A percentile compares a stretch with the other conserved stretches of the same genome.
These are phyloP conservation scores for Xylota sylvarum DNA, from an alignment of 2,888 invertebrate genomes.

Conservation along the genomic window DNA sequence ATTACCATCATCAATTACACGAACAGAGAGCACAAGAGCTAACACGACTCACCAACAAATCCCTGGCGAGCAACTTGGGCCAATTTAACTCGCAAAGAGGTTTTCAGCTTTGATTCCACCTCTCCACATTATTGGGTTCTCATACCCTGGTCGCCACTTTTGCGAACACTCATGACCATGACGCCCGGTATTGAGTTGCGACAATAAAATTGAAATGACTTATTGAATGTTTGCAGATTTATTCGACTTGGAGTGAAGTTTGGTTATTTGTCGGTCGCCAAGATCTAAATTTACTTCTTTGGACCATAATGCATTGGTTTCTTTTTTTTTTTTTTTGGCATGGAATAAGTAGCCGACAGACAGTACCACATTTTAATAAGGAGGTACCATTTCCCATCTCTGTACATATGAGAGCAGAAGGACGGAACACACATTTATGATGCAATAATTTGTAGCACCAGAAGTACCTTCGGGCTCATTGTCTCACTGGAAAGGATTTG, in stretches of 20 bases:
- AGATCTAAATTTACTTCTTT: slow-evolving; percentile 67
- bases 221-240: slow-evolving; percentile 74
- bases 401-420: neutral
- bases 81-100: slow-evolving; percentile 73
- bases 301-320: slow-evolving; percentile 48
- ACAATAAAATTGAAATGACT: slow-evolving; percentile 76
- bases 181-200: slow-evolving; percentile 72
- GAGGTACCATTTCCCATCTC: slow-evolving; percentile 17
- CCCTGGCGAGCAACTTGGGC: slow-evolving; percentile 76
- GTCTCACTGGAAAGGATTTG: slow-evolving; percentile 60
- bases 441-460: slow-evolving; percentile 63
- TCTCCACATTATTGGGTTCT: neutral
- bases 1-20: slow-evolving; percentile 76
- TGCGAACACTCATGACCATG: slow-evolving; percentile 63
- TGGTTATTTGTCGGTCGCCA: slow-evolving; percentile 76
- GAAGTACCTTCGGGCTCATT: slow-evolving; percentile 60
- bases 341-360: slow-evolving; percentile 23
- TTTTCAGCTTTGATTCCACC: slow-evolving; percentile 52
- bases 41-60: slow-evolving; percentile 54
- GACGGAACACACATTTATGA: slow-evolving; percentile 42
- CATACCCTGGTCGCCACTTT: slow-evolving; percentile 23
- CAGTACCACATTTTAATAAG: slow-evolving; percentile 55
- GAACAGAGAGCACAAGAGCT: slow-evolving; percentile 62
- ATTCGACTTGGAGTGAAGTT: slow-evolving; percentile 76
- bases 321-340: slow-evolving; percentile 46